Evolutionary conservation across 2,797 vertebrate species (phyloP).

Genomic region (Allobates femoralis): DNA sequence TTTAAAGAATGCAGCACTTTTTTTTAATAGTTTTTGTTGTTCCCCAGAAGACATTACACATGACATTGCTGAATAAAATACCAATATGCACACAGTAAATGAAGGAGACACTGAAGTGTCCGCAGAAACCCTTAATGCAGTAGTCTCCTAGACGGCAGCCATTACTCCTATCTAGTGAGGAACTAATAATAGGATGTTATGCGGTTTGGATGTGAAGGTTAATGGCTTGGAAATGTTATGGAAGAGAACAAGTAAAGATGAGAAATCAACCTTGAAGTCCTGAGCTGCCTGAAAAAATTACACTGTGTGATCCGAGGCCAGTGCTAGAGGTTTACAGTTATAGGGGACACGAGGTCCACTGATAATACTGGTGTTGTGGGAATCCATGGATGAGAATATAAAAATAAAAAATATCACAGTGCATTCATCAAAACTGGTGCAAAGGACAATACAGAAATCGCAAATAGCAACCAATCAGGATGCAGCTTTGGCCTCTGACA

Average conservation of each 20-base stretch:
- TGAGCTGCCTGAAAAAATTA: background rate
- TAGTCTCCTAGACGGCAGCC: background rate
- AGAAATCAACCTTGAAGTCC: constrained; percentile 21
- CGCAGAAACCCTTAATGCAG: background rate
- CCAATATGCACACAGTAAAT: background rate
- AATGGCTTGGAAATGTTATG: background rate
- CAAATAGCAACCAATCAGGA: background rate
- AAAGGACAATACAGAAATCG: background rate
- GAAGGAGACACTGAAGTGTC: background rate
- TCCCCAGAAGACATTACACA: too few species aligned
- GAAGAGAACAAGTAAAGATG: background rate
- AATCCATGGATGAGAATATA: constrained; percentile 10
- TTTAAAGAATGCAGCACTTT: too few species aligned
- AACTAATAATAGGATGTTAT: constrained; percentile 24
- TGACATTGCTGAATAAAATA: background rate
- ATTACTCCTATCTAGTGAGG: background rate
- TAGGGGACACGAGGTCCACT: background rate
- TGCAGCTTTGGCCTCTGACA: background rate
- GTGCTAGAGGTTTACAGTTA: background rate
- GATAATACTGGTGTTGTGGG: constrained; percentile 4
- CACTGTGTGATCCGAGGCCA: background rate
- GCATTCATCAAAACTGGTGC: background rate
- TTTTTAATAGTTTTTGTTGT: too few species aligned
- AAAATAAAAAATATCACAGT: background rate
- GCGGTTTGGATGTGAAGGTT: background rate